A percentile compares a stretch with the other conserved stretches of the same genome.
These are phyloP conservation scores for Chlorospingus semifuscus DNA, from an alignment of 2,797 vertebrate species.

Conservation along the genomic window DNA sequence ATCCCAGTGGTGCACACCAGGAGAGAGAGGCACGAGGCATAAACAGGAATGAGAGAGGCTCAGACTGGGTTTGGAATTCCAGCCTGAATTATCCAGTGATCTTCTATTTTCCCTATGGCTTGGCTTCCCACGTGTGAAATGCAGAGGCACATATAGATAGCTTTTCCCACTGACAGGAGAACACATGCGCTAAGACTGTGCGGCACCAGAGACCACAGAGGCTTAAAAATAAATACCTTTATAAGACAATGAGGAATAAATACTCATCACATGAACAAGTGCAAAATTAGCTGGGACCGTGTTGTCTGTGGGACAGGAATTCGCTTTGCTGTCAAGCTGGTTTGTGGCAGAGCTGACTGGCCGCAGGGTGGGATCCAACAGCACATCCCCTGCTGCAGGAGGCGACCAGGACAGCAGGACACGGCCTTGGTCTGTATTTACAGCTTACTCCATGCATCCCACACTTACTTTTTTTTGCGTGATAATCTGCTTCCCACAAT, in stretches of 20 bases:
- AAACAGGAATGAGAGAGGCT: neutral
- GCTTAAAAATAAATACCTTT: constrained; percentile 33
- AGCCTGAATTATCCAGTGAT: neutral
- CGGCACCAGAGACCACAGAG: neutral
- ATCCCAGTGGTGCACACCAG: neutral
- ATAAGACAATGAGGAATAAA: constrained; percentile 34
- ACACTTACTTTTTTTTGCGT: neutral
- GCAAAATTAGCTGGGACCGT: neutral
- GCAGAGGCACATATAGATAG: neutral
- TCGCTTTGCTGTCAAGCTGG: neutral
- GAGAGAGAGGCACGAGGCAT: neutral
- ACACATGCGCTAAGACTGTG: neutral
- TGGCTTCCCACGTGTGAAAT: neutral
- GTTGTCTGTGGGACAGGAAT: neutral
- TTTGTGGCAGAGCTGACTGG: neutral
- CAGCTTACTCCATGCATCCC: neutral
- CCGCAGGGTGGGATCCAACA: neutral
- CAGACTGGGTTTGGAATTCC: neutral
- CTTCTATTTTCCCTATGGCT: neutral
- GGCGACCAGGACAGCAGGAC: neutral
- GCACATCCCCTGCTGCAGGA: neutral
- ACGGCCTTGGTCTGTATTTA: neutral
- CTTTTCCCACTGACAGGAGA: neutral
- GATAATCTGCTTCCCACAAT: constrained; percentile 7
- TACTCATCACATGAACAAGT: constrained; percentile 1